Conservation (phyloP, 2,113 vertebrate genomes). For the human (Homo sapiens) region GRCh38 chr2:88610001-88610500, state of each 20-base stretch:
- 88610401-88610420: background rate
- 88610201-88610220: background rate
- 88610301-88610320: background rate
- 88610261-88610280: background rate
- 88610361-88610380: background rate
- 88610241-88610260: background rate
- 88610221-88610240: background rate
- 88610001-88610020: too few relatives aligned
- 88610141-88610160: background rate
- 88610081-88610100: too few relatives aligned
- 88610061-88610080: too few relatives aligned
- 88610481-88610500: background rate
- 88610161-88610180: background rate
- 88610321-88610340: background rate
- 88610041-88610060: too few relatives aligned
- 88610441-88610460: background rate
- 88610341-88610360: background rate
- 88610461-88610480: background rate
- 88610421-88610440: constrained; percentile 6
- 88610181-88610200: background rate
- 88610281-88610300: background rate
- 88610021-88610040: too few relatives aligned
- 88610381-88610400: background rate
- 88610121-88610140: too few relatives aligned
- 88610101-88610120: too few relatives aligned